phyloP scores from a whole-genome alignment of 2,888 invertebrate genomes.

The Flexamia atlantica region DNA sequence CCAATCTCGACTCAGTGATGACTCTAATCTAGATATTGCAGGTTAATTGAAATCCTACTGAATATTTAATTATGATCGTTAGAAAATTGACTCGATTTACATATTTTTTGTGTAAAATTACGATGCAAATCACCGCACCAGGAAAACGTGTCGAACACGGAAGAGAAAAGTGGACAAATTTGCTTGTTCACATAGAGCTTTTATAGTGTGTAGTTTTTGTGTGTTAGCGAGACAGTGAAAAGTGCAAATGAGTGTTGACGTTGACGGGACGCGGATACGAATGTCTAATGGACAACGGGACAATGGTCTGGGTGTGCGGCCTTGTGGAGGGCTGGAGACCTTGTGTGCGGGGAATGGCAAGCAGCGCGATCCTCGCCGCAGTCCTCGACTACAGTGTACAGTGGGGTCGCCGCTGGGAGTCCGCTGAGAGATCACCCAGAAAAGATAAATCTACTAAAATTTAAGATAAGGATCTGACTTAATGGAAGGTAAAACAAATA shows the following conservation, averaged over 20 bases:
- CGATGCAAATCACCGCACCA: slow-evolving; percentile 3
- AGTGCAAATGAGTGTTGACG: slow-evolving; percentile 22
- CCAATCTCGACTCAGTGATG: too few species aligned
- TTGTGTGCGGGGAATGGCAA: slow-evolving; percentile 23
- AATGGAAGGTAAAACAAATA: too few species aligned
- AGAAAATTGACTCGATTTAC: too few species aligned
- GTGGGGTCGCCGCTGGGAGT: too few species aligned
- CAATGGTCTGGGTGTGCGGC: slow-evolving; percentile 1
- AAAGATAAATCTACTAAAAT: too few species aligned
- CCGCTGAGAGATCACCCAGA: too few species aligned
- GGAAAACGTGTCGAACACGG: background rate
- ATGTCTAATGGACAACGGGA: slow-evolving; percentile 38
- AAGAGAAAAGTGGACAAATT: background rate
- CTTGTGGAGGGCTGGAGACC: background rate
- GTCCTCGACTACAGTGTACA: too few species aligned
- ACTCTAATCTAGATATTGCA: too few species aligned
- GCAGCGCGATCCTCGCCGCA: slow-evolving; percentile 1
- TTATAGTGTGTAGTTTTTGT: slow-evolving; percentile 18
- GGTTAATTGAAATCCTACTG: too few species aligned
- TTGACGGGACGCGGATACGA: background rate
- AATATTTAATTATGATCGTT: too few species aligned
- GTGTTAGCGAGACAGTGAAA: background rate
- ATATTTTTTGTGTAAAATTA: background rate
- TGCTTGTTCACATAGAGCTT: slow-evolving; percentile 2
- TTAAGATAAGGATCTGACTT: too few species aligned